These are phyloP conservation scores for Vicugna pacos DNA, from an alignment of 2,113 vertebrate species.

Conservation along the genomic window DNA sequence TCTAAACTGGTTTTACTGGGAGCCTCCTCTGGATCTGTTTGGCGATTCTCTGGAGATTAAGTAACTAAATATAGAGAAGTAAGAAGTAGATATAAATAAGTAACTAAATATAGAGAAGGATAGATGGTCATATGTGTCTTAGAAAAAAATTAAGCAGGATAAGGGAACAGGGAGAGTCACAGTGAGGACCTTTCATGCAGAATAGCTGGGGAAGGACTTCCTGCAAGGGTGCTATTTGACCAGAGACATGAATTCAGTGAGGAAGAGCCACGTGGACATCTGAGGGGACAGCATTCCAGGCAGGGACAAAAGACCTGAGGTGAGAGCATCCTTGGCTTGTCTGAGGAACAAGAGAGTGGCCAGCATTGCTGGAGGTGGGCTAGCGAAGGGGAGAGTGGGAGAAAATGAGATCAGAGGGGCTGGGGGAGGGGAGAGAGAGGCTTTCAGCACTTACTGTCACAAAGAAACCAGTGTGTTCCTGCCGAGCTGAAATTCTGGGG, in stretches of 20 bases:
- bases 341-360: not conserved
- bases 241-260: not conserved
- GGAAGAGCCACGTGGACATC: not conserved
- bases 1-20: not conserved
- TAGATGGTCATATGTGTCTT: not conserved
- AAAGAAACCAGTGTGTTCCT: not conserved
- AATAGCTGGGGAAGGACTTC: not conserved
- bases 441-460: not conserved
- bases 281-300: not conserved
- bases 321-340: not conserved
- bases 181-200: not conserved
- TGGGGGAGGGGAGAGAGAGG: not conserved
- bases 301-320: not conserved
- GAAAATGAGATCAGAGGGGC: not conserved
- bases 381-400: not conserved
- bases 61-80: not conserved
- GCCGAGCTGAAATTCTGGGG: slow-evolving; percentile 4
- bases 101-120: not conserved
- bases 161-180: not conserved
- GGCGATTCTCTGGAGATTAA: not conserved
- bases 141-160: not conserved
- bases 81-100: not conserved
- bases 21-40: slow-evolving; percentile 18
- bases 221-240: not conserved
- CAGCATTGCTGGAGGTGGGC: not conserved